phyloP scores from a whole-genome alignment of 2,113 vertebrate species.

The Nicator chloris region DNA sequence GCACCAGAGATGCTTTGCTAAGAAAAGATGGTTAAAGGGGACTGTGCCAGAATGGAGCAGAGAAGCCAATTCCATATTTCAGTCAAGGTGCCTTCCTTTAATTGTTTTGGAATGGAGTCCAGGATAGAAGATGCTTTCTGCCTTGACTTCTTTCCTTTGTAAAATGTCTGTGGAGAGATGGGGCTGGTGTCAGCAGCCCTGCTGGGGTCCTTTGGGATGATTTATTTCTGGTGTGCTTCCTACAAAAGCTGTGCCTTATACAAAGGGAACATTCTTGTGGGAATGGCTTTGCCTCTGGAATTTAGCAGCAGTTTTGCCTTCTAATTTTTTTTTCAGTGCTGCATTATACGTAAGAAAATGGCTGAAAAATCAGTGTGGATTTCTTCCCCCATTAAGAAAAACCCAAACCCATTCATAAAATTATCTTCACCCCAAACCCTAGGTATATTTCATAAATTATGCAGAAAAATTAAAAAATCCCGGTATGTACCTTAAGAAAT shows the following conservation, averaged over 20 bases:
- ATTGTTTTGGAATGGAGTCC: not conserved
- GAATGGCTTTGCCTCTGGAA: not conserved
- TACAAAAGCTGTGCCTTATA: not conserved
- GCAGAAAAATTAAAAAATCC: not conserved
- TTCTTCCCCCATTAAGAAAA: not conserved
- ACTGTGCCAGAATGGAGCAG: not conserved
- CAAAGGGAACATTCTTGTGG: not conserved
- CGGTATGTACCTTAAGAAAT: not conserved
- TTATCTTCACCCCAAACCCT: not conserved
- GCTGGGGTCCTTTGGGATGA: not conserved
- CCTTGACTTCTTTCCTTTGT: not conserved
- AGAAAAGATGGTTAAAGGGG: not conserved
- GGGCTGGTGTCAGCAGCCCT: not conserved
- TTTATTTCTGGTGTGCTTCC: not conserved
- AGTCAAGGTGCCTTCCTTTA: not conserved
- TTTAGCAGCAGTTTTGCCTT: not conserved
- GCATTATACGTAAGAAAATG: not conserved
- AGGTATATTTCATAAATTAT: not conserved
- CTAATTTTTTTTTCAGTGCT: not conserved
- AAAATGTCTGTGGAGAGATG: not conserved
- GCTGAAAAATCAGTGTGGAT: not conserved
- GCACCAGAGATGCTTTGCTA: not conserved
- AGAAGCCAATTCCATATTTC: not conserved
- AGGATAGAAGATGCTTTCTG: not conserved
- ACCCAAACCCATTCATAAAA: not conserved